Evolutionary conservation across 2,888 invertebrate species (phyloP).

Genomic region (Crepidodera aurea): DNA sequence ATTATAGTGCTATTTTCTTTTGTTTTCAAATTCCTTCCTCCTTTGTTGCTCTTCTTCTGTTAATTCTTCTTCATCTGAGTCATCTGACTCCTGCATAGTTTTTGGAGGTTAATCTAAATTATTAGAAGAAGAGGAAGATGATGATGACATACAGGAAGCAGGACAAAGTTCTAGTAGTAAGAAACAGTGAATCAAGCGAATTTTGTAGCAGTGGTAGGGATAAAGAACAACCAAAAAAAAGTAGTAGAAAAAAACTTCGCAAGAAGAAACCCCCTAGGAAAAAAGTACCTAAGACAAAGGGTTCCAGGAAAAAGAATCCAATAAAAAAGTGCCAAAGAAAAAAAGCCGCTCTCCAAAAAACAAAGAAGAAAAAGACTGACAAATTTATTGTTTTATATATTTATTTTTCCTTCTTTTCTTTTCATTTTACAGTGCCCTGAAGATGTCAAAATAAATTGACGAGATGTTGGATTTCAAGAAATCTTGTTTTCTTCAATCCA

Average conservation of each 20-base stretch:
- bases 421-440: too few species aligned
- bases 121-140: conserved; percentile 89
- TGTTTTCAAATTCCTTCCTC: too few species aligned
- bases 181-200: conserved; percentile 17
- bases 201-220: conserved; percentile 28
- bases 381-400: not conserved
- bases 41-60: too few species aligned
- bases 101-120: too few species aligned
- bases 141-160: conserved; percentile 56
- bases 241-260: not conserved
- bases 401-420: too few species aligned
- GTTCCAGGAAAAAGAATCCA: not conserved
- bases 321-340: not conserved
- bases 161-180: conserved; percentile 29
- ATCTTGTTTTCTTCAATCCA: too few species aligned
- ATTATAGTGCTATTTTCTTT: too few species aligned
- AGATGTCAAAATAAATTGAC: too few species aligned
- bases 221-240: not conserved
- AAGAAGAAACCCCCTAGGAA: not conserved
- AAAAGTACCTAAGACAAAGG: not conserved
- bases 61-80: too few species aligned
- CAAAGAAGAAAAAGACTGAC: not conserved
- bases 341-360: not conserved
- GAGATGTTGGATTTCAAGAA: too few species aligned
- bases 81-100: too few species aligned